Conservation (phyloP, 2,888 invertebrate genomes). For the Belgica antarctica region DNA sequence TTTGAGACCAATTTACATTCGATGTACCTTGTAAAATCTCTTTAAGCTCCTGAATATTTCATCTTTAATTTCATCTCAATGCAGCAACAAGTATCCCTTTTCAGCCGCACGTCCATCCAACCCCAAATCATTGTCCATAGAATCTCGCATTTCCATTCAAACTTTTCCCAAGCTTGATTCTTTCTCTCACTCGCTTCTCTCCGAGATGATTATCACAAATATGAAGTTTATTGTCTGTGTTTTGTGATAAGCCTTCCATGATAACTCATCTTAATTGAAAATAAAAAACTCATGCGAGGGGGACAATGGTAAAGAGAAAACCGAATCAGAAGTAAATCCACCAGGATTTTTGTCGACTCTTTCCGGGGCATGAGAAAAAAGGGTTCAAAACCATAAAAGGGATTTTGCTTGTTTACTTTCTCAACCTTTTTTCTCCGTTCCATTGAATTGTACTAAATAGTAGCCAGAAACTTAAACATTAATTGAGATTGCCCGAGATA, state of each 20-base stretch:
- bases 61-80: neutral
- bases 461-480: conserved; percentile 37
- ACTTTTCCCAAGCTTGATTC: conserved; percentile 25
- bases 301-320: neutral
- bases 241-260: neutral
- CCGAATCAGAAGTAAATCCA: conserved; percentile 16
- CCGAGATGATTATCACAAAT: conserved; percentile 18
- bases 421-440: conserved; percentile 25
- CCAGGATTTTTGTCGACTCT: neutral
- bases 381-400: neutral
- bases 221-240: conserved; percentile 35
- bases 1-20: too few species aligned
- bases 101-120: neutral
- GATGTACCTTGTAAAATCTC: too few species aligned
- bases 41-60: neutral
- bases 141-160: neutral
- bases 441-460: conserved; percentile 12
- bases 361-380: neutral
- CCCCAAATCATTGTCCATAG: conserved; percentile 8
- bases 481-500: conserved; percentile 41
- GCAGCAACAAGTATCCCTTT: conserved; percentile 18
- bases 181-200: too few species aligned
- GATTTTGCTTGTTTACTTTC: conserved; percentile 9
- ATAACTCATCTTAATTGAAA: conserved; percentile 36
- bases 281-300: conserved; percentile 19